Percentiles rank a stretch among this genome's conserved stretches.
Evolutionary conservation across 1,140 invertebrate genomes (phyloP).

Genomic region (Euglossa dilemma): DNA sequence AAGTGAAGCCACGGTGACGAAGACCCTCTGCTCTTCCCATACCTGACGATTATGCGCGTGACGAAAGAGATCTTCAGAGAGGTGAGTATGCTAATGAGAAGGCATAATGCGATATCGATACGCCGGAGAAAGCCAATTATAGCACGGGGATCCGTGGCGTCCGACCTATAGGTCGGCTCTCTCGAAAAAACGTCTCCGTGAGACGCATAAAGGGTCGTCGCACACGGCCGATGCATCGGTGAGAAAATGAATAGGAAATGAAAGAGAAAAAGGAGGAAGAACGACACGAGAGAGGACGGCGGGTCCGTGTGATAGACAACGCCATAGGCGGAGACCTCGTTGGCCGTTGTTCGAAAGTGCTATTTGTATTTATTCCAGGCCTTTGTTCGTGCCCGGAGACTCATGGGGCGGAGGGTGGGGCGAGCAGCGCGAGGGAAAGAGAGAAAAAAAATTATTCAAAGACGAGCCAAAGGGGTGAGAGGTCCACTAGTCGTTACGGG

Average conservation of each 20-base stretch:
- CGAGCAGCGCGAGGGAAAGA: constrained; percentile 41
- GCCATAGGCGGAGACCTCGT: constrained; percentile 71
- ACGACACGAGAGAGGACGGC: constrained; percentile 7
- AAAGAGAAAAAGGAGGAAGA: constrained; percentile 37
- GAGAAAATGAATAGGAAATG: constrained; percentile 53
- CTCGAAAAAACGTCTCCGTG: constrained; percentile 30
- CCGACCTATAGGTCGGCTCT: constrained; percentile 26
- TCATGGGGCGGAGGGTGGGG: constrained; percentile 53
- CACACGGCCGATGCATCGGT: constrained; percentile 21
- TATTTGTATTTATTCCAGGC: constrained; percentile 79
- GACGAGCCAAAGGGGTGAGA: constrained; percentile 63
- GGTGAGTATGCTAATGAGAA: constrained; percentile 77
- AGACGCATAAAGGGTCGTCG: constrained; percentile 31
- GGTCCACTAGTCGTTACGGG: constrained; percentile 67
- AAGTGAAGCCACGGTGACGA: neutral
- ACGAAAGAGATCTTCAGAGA: constrained; percentile 80
- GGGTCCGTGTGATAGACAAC: constrained; percentile 68
- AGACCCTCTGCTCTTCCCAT: constrained; percentile 18
- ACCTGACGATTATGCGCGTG: constrained; percentile 77
- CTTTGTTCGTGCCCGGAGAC: constrained; percentile 70
- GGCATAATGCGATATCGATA: constrained; percentile 75
- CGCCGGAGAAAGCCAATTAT: constrained; percentile 80
- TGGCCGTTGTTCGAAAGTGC: constrained; percentile 77
- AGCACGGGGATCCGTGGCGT: constrained; percentile 67
- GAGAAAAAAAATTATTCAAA: constrained; percentile 60